These are phyloP conservation scores for Thymelicus lineola DNA, from an alignment of 2,888 invertebrate genomes.

Conservation along the genomic window DNA sequence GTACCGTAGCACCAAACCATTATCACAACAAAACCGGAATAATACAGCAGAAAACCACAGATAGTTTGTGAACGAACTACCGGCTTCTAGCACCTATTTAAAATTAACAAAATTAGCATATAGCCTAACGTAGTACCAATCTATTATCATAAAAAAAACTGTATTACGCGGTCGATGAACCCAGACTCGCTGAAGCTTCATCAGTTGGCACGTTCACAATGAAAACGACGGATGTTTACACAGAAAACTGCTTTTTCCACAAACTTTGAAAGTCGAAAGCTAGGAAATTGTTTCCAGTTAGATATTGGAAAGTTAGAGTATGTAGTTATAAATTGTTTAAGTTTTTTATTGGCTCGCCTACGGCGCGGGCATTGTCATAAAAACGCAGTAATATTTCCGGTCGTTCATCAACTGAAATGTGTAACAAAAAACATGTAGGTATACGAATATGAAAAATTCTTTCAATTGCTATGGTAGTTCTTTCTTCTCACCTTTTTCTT, in stretches of 20 bases:
- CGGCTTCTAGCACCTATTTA: neutral
- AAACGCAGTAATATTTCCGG: slow-evolving; percentile 32
- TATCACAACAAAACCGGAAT: no score
- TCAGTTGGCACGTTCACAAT: slow-evolving; percentile 45
- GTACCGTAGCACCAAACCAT: no score
- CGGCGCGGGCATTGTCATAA: slow-evolving; percentile 14
- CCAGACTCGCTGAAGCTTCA: slow-evolving; percentile 28
- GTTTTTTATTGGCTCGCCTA: slow-evolving; percentile 27
- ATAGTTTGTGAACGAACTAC: neutral
- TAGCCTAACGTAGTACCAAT: neutral
- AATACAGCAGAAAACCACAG: no score
- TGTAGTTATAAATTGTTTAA: slow-evolving; percentile 27
- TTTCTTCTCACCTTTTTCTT: no score
- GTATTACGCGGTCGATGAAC: slow-evolving; percentile 11
- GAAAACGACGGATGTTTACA: slow-evolving; percentile 41
- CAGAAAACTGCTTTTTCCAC: slow-evolving; percentile 19
- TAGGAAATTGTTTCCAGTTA: slow-evolving; percentile 36
- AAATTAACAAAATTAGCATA: slow-evolving; percentile 3
- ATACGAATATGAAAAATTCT: neutral
- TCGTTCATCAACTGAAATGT: neutral
- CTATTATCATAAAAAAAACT: neutral
- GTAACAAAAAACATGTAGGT: slow-evolving; percentile 20
- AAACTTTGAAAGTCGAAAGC: slow-evolving; percentile 39
- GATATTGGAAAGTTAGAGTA: slow-evolving; percentile 32
- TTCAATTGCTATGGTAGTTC: no score